Evolutionary conservation across 2,797 vertebrate genomes (phyloP), one percentile per base, ranked within the genome.

Genomic region (Hyperoplus lanceolatus): DNA sequence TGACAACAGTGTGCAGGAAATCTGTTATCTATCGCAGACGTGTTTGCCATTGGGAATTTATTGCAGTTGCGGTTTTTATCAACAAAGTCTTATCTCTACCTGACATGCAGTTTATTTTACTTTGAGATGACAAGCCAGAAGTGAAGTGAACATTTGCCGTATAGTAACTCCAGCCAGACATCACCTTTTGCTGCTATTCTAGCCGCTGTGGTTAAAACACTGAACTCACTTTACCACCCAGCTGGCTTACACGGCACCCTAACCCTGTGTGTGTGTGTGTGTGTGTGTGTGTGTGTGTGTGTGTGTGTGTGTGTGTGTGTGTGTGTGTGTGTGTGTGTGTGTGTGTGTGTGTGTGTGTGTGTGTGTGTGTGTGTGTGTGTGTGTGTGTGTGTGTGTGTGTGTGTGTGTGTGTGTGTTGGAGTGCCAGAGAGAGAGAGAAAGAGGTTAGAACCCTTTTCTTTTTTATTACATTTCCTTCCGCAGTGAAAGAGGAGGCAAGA

Each of bases 401-500:
- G 84, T 43, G 13, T 61, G 70, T 72, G 73, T 79, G 73, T 51
- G 60, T 39, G 79, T 55, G 56, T 16, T 66, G 70, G 72, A 56
- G 84, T 69, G 66, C 50, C 56, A 75, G 83, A 86, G 89, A 50
- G 65, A 64, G 74, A 77, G 56, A 69, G 81, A 74, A 66, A 75
- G 84, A 83, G 88, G 91, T 91, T 87, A 85, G 86, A 94, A 94
- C 90, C 89, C 88, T 86, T 74, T 87, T 87, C 87, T 87, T 88
- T 93, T 93, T 93, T 95, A 94, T 95, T 95, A 94, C 92, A 94
- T 95, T 92, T 94, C 95, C 94, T 29, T 94, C 93, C 64, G 89
- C 92, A 92, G 92, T 94, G 94, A 95, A 94, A 94, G 92, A 94
- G 91, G 93, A 95, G 94, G 94, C 94, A 95, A 95, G 95, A 96